Evolutionary conservation across 2,113 vertebrate genomes (phyloP).

Genomic region (Lampris incognitus): DNA sequence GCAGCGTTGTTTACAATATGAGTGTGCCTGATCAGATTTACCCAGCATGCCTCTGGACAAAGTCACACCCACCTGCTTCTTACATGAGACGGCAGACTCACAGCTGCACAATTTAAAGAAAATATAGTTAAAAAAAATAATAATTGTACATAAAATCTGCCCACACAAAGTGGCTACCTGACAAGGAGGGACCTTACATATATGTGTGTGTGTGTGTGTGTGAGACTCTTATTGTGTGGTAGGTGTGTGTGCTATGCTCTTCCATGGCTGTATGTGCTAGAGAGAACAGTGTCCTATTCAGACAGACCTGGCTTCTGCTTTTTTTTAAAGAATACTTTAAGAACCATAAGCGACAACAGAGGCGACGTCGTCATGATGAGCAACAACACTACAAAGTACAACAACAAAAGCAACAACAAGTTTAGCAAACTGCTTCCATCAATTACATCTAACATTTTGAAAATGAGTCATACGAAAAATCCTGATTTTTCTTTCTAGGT

Average conservation of each 20-base stretch:
- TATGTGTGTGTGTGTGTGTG: constrained; percentile 9
- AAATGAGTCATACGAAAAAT: constrained; percentile 70
- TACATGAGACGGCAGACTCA: constrained; percentile 65
- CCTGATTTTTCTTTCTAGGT: constrained; percentile 69
- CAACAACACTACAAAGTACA: constrained; percentile 48
- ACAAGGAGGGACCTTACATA: constrained; percentile 50
- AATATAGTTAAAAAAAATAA: no score
- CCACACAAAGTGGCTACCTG: constrained; percentile 74
- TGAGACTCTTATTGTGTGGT: constrained; percentile 26
- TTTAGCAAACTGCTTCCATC: constrained; percentile 60
- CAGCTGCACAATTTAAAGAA: constrained; percentile 30
- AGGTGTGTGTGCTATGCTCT: constrained; percentile 56
- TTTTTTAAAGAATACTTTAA: constrained; percentile 38
- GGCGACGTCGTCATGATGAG: constrained; percentile 26
- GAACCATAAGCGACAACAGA: constrained; percentile 37
- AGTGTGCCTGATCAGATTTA: constrained; percentile 48
- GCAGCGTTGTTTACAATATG: constrained; percentile 51
- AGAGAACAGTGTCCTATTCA: constrained; percentile 70
- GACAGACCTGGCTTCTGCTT: constrained; percentile 69
- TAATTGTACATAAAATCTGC: constrained; percentile 73
- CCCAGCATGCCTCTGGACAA: constrained; percentile 53
- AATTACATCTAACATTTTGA: constrained; percentile 60
- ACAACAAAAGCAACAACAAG: constrained; percentile 33
- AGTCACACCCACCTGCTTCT: constrained; percentile 72
- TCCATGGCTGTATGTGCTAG: constrained; percentile 69